Percentiles rank a stretch among this genome's conserved stretches.
phyloP scores from a whole-genome alignment of 2,113 vertebrate genomes.

The Percopsis transmontana region DNA sequence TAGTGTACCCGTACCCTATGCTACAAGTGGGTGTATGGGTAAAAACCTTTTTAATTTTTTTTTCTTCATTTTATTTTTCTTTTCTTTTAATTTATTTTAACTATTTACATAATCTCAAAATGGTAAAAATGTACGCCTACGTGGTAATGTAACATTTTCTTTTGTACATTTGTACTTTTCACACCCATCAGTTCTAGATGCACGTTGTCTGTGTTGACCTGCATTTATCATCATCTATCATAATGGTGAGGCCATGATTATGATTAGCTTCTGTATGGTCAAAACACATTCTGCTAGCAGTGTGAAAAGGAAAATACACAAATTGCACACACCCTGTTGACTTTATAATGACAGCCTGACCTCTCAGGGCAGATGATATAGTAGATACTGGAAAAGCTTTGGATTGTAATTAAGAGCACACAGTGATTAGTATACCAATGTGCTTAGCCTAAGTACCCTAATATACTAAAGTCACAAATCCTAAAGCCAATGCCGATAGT shows the following conservation, averaged over 20 bases:
- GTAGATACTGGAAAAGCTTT: not conserved
- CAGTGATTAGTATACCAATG: no score
- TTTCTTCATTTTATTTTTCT: not conserved
- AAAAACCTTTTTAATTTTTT: not conserved
- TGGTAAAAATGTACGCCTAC: no score
- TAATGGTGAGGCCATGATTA: not conserved
- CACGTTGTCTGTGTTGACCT: no score
- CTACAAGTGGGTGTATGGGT: no score
- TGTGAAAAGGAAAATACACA: slow-evolving; percentile 13
- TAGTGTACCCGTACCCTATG: not conserved
- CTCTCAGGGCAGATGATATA: not conserved
- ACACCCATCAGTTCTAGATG: no score
- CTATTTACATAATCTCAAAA: not conserved
- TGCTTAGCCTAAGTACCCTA: not conserved
- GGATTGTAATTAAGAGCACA: not conserved
- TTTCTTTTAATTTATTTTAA: not conserved
- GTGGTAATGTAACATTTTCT: no score
- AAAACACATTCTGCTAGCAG: not conserved
- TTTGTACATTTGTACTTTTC: no score
- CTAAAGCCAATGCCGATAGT: no score
- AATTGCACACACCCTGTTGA: not conserved
- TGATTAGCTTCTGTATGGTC: slow-evolving; percentile 14
- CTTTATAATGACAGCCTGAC: not conserved
- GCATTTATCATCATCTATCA: not conserved
- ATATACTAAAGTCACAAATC: no score